Percentiles rank a stretch among this genome's conserved stretches.
Evolutionary conservation across 2,888 invertebrate genomes (phyloP).

Genomic region (Muschampia plurimacula): DNA sequence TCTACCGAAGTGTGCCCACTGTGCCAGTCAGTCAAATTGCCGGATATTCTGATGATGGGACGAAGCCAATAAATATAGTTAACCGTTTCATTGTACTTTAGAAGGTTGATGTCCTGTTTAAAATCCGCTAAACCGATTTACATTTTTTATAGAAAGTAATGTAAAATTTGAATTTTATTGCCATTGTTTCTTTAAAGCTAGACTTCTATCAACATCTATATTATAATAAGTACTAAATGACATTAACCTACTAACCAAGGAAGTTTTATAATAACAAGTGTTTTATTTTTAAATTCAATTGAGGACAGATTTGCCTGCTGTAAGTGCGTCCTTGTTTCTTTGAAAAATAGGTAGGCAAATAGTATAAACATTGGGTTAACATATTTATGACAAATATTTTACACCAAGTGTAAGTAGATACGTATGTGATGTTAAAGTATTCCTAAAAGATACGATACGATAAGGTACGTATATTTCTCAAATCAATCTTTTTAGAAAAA

Average conservation of each 20-base stretch:
- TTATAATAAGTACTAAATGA: background rate
- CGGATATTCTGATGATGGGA: conserved; percentile 16
- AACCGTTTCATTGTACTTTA: conserved; percentile 2
- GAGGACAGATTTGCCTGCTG: conserved; percentile 17
- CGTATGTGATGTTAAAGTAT: too few relatives aligned
- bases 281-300: conserved; percentile 20
- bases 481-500: background rate
- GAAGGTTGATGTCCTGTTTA: background rate
- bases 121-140: background rate
- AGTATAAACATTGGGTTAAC: too few relatives aligned
- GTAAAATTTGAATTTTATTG: background rate
- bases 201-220: background rate
- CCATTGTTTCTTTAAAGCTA: background rate
- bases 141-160: background rate
- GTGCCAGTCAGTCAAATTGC: conserved; percentile 1
- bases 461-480: background rate
- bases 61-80: conserved; percentile 10
- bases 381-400: too few relatives aligned
- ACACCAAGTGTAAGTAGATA: too few relatives aligned
- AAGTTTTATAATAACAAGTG: conserved; percentile 12
- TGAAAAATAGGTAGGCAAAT: too few relatives aligned
- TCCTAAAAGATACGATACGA: too few relatives aligned
- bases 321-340: conserved; percentile 5
- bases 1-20: too few relatives aligned
- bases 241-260: conserved; percentile 12